Percentiles rank a stretch among this genome's conserved stretches.
phyloP scores from a whole-genome alignment of 2,113 vertebrate species.

The Galbula dea region DNA sequence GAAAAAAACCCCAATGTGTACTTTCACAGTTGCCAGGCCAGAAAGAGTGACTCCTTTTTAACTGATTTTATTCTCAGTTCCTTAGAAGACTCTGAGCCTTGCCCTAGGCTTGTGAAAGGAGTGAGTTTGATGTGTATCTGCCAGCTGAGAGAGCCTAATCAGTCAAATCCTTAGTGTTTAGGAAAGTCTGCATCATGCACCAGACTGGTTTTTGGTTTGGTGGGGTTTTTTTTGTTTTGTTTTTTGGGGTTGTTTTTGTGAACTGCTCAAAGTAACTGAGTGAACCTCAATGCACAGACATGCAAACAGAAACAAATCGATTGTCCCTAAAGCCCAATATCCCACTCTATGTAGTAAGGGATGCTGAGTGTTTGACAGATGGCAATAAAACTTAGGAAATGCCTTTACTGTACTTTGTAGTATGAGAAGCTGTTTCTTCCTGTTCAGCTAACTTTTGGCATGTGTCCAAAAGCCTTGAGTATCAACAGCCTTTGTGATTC shows the following conservation, averaged over 20 bases:
- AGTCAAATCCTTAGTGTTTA: not conserved
- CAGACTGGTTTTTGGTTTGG: no score
- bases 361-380: not conserved
- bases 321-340: not conserved
- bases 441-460: not conserved
- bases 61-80: not conserved
- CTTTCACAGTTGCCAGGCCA: not conserved
- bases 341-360: not conserved
- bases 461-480: not conserved
- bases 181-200: not conserved
- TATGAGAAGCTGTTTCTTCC: constrained; percentile 18
- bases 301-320: not conserved
- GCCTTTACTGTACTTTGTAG: not conserved
- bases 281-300: not conserved
- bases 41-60: not conserved
- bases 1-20: not conserved
- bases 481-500: constrained; percentile 21
- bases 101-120: not conserved
- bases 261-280: not conserved
- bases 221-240: no score
- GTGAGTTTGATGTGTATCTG: not conserved
- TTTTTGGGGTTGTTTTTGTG: no score
- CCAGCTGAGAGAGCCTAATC: not conserved
- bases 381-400: not conserved
- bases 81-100: not conserved